Conservation (phyloP, 1,140 invertebrate species). For the Papilio polytes region DNA sequence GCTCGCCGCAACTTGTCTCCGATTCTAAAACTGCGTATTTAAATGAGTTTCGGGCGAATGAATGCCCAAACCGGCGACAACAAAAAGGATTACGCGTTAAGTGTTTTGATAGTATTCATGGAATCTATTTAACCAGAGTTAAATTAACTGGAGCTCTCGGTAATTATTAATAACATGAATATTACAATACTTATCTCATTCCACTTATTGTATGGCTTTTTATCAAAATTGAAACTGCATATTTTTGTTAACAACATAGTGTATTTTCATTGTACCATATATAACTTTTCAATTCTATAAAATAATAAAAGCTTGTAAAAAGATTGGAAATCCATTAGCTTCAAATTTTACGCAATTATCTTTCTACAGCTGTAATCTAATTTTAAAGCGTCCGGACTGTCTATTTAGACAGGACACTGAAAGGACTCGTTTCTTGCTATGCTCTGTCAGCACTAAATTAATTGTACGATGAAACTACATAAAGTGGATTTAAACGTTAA, state of each 20-base stretch:
- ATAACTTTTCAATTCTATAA: background rate
- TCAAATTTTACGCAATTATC: background rate
- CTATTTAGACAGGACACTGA: background rate
- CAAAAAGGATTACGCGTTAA: constrained; percentile 9
- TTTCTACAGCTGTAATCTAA: background rate
- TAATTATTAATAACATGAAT: background rate
- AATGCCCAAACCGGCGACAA: background rate
- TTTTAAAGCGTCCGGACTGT: background rate
- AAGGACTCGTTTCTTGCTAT: background rate
- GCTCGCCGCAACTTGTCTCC: constrained; percentile 20
- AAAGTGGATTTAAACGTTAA: background rate
- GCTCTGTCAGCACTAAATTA: background rate
- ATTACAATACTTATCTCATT: background rate
- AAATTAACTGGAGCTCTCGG: constrained; percentile 41
- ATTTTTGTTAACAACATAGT: too few species aligned
- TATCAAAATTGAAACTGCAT: too few species aligned
- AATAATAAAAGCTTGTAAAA: background rate
- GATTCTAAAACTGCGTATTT: constrained; percentile 18
- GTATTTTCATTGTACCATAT: too few species aligned
- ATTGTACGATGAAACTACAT: background rate
- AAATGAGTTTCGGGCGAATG: constrained; percentile 9
- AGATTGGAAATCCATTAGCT: background rate
- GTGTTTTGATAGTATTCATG: background rate
- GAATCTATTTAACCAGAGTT: constrained; percentile 19
- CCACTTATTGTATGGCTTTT: too few species aligned